Percentiles rank a stretch among this genome's conserved stretches.
These are phyloP conservation scores for Dioctria rufipes DNA, from an alignment of 2,888 invertebrate species.

Conservation along the genomic window DNA sequence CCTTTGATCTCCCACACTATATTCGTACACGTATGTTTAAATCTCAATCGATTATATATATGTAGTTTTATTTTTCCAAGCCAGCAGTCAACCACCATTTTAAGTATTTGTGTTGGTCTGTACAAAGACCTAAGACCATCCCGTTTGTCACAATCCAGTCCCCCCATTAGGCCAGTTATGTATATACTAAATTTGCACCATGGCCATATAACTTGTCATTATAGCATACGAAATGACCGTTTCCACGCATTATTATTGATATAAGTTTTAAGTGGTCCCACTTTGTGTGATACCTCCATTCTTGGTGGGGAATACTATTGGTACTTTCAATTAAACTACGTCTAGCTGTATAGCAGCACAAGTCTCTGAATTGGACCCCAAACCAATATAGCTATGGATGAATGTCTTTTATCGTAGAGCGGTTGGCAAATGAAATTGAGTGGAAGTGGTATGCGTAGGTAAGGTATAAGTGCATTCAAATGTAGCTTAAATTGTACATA, in stretches of 20 bases:
- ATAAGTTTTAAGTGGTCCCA: constrained; percentile 43
- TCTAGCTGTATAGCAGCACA: not conserved
- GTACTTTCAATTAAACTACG: constrained; percentile 34
- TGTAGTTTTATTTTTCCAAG: not conserved
- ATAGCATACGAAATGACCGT: constrained; percentile 26
- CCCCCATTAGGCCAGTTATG: constrained; percentile 27
- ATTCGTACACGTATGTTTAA: not conserved
- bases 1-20: constrained; percentile 30
- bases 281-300: constrained; percentile 3
- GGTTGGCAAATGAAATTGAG: not conserved
- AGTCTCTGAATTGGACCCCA: not conserved
- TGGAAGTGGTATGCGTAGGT: constrained; percentile 12
- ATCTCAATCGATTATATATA: too few species aligned
- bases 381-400: too few species aligned
- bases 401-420: too few species aligned
- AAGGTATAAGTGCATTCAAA: not conserved
- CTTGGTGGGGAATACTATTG: constrained; percentile 22
- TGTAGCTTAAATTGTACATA: not conserved
- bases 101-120: constrained; percentile 11
- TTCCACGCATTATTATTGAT: constrained; percentile 10
- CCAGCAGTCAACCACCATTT: constrained; percentile 24
- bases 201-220: constrained; percentile 45
- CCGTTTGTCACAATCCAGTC: constrained; percentile 14
- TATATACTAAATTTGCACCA: constrained; percentile 8
- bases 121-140: not conserved